These are phyloP conservation scores for Eurosta solidaginis DNA, from an alignment of 1,140 invertebrate genomes.

Conservation along the genomic window DNA sequence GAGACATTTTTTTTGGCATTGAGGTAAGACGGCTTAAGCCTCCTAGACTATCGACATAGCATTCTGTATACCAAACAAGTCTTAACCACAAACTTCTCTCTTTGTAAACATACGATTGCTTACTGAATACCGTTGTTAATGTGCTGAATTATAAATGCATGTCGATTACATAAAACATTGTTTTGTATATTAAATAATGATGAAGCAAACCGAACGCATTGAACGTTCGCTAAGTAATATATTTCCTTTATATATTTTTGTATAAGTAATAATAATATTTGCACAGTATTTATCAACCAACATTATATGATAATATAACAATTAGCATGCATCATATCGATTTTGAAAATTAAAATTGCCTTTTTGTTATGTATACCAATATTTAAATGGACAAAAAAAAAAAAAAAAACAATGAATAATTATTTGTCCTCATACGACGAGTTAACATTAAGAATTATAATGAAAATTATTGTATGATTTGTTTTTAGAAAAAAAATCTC, in stretches of 20 bases:
- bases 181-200: not conserved
- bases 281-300: not conserved
- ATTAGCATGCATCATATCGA: not conserved
- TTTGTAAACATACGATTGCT: too few relatives aligned
- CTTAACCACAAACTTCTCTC: too few relatives aligned
- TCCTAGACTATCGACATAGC: too few relatives aligned
- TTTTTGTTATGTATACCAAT: not conserved
- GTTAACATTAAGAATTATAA: not conserved
- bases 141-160: too few relatives aligned
- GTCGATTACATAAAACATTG: not conserved
- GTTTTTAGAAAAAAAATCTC: not conserved
- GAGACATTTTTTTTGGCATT: too few relatives aligned
- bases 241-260: not conserved
- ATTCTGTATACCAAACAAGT: too few relatives aligned
- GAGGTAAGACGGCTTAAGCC: too few relatives aligned
- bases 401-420: constrained; percentile 6
- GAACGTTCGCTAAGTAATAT: not conserved
- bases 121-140: too few relatives aligned
- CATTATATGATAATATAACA: not conserved
- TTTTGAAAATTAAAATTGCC: not conserved
- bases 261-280: not conserved
- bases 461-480: constrained; percentile 10
- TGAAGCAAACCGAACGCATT: not conserved
- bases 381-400: not conserved
- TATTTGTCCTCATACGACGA: not conserved